These are phyloP conservation scores for Chloroclystis v-ata DNA, from an alignment of 2,888 invertebrate species.

Conservation along the genomic window DNA sequence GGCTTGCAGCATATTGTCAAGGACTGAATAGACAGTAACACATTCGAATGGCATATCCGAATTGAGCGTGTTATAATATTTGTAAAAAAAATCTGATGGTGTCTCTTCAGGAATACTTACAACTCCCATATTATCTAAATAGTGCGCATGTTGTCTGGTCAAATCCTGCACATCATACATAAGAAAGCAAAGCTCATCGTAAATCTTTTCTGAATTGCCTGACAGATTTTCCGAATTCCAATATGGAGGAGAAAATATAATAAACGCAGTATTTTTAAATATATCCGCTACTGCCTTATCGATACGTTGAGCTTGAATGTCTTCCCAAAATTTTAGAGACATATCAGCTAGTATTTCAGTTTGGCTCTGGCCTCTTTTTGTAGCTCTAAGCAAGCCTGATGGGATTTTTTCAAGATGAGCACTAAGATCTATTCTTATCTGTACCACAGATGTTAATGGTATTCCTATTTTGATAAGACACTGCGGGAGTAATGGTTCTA, in stretches of 20 bases:
- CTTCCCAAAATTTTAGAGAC: conserved; percentile 58
- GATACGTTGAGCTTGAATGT: conserved; percentile 54
- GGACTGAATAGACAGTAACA: conserved; percentile 52
- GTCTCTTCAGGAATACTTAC: conserved; percentile 46
- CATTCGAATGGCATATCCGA: conserved; percentile 56
- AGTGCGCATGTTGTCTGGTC: conserved; percentile 64
- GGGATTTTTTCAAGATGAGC: conserved; percentile 37
- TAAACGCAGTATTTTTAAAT: conserved; percentile 64
- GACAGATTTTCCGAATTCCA: conserved; percentile 47
- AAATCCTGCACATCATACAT: conserved; percentile 77
- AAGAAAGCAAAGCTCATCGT: conserved; percentile 70
- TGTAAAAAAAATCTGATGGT: conserved; percentile 30
- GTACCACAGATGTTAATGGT: conserved; percentile 60
- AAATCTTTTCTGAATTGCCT: conserved; percentile 59
- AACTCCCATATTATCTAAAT: conserved; percentile 66
- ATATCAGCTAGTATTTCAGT: conserved; percentile 54
- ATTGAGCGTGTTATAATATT: conserved; percentile 42
- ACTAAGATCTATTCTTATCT: conserved; percentile 56
- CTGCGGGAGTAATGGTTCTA: conserved; percentile 50
- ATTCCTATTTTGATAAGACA: conserved; percentile 58
- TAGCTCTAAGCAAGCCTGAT: conserved; percentile 43
- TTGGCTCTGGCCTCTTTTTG: conserved; percentile 63
- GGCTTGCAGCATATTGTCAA: conserved; percentile 55
- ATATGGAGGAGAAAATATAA: conserved; percentile 64
- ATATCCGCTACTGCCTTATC: conserved; percentile 42